Base-by-base conservation (phyloP, 2,113 vertebrate genomes). In the Oceanites oceanicus region DNA sequence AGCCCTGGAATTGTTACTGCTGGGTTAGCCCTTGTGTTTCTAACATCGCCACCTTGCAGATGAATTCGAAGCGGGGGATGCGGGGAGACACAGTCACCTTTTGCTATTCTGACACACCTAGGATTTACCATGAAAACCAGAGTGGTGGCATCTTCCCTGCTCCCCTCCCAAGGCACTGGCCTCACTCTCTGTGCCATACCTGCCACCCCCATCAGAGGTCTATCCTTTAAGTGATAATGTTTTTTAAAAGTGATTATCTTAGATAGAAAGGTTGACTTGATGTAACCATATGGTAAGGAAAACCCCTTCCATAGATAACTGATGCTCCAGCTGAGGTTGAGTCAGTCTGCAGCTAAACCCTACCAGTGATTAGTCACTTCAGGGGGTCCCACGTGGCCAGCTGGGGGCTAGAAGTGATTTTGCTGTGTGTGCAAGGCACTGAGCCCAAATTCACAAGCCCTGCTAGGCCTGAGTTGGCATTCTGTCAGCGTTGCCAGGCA, bases 341-440 rank as follows among this genome's bases (percentile, higher is more conserved):
- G 23, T 23, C 20, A 63, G 22, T 42, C 63, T 86, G 62, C 38
- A 86, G 59, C 30, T 58, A 89, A 73, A 45, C 6, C 20, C 45
- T 52, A 17, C 34, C 17, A n/a, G 40, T 19, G 14, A 44, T 30
- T 6, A 40, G 30, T 45, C 38, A 62, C 7, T 22, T 58, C 56
- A 42, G 32, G 5, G 16, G 2, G 2, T 2, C 27, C 13, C 10
- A 17, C 3, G 2, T 0, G 2, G 25, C 18, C 65, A 82, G 7
- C 15, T 13, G 32, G 47, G 19, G 22, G 66, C 45, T 58, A 55
- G 34, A 42, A 38, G 53, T 27, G 23, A 86, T 86, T 79, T 75
- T 92, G 11, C 10, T 53, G 6, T 18, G 11, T 23, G 8, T 68
- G 15, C 66, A 88, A 86, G 42, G 20, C n/a, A 67, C 19, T 30